A percentile compares a stretch with the other conserved stretches of the same genome.
phyloP scores from a whole-genome alignment of 2,888 invertebrate species.

The Adelphocoris suturalis region DNA sequence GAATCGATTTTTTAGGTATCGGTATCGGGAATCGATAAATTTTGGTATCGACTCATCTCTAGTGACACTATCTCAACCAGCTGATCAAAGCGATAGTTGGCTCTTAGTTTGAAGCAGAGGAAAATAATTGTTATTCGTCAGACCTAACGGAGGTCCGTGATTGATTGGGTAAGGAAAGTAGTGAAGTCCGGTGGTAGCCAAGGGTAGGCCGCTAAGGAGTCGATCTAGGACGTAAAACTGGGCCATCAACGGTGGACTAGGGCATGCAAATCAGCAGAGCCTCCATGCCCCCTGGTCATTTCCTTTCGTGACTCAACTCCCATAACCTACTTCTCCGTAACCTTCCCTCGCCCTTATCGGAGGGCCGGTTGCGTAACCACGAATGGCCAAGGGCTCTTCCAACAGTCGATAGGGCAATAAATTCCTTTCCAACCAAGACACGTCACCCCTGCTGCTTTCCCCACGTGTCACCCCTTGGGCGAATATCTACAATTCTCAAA shows the following conservation, averaged over 20 bases:
- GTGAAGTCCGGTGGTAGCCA: neutral
- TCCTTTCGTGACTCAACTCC: slow-evolving; percentile 61
- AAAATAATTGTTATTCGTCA: neutral
- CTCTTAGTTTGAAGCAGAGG: neutral
- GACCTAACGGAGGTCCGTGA: neutral
- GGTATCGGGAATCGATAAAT: too few species aligned
- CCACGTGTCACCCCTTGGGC: too few species aligned
- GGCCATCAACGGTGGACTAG: slow-evolving; percentile 47
- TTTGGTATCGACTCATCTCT: too few species aligned
- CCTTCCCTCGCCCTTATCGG: slow-evolving; percentile 20
- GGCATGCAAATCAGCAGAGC: slow-evolving; percentile 60
- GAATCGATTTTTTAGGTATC: too few species aligned
- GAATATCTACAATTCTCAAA: too few species aligned
- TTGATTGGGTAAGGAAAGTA: neutral
- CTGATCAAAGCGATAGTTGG: neutral
- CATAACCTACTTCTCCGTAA: slow-evolving; percentile 56
- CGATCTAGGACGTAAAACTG: slow-evolving; percentile 50
- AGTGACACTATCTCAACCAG: too few species aligned
- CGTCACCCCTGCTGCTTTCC: neutral
- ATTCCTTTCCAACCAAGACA: neutral
- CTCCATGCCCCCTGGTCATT: slow-evolving; percentile 59
- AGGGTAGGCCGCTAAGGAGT: slow-evolving; percentile 29
- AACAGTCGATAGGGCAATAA: neutral
- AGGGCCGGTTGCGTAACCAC: slow-evolving; percentile 49
- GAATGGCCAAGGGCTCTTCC: neutral